Evolutionary conservation across 2,113 vertebrate genomes (phyloP), one percentile per base, ranked within the genome.

Genomic region (Burhinus bistriatus): DNA sequence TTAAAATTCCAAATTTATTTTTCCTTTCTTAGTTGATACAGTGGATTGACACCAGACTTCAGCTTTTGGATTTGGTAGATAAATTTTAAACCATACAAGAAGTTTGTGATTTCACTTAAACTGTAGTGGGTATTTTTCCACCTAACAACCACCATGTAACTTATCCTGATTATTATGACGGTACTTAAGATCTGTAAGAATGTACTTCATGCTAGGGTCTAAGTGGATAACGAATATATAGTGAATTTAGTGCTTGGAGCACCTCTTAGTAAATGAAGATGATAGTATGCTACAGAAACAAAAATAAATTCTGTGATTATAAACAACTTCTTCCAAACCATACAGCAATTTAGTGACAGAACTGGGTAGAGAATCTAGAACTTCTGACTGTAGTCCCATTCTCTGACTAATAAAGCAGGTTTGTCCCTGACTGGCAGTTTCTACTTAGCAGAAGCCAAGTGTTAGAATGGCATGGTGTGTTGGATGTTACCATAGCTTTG

Each of bases 11-110:
- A 92, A 87, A 47, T 97, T 87, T 92, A 49, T 83, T 97, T 91
- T 96, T 92, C 68, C 85, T 97, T 97, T 97, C 81, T 95, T 97
- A 96, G 89, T 93, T 91, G 92, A 68, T 87, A 90, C 94, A 96
- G 90, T 97, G 96, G 96, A 97, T 95, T 94, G 94, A 93, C 91
- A 87, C 94, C 95, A 95, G 96, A 93, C 90, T 82, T 90, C 96
- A 96, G 78, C 95, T 91, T 96, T 93, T 96, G 96, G 96, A 97
- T 96, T 93, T 96, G 75, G 32, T 94, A 97, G 96, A 93, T 94
- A 95, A 94, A 94, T 94, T 94, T 87, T 93, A 97, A 88, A 62
- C 85, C 93, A 44, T 83, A n/a, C 78, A 42, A 87, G 59, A 76
- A 71, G 64, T 96, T 96, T 96, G 71, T 96, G 84, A 93, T 95